These are phyloP conservation scores for Toxotes jaculatrix DNA, from an alignment of 2,113 vertebrate genomes.

Conservation along the genomic window DNA sequence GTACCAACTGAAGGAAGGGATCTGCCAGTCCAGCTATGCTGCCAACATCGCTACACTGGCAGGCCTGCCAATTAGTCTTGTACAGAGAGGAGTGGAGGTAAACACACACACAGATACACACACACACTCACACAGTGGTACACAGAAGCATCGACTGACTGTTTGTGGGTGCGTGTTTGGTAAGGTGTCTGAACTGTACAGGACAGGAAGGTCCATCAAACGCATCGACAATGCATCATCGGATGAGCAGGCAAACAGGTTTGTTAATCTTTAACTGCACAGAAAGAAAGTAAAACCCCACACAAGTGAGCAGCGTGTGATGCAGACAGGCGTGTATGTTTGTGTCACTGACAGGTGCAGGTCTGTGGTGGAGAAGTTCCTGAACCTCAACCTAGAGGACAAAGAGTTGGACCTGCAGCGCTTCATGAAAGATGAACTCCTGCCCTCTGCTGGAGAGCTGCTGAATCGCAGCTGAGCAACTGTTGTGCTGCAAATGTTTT, in stretches of 20 bases:
- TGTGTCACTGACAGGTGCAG: slow-evolving; percentile 83
- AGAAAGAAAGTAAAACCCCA: not conserved
- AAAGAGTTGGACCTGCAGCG: slow-evolving; percentile 84
- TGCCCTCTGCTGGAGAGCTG: slow-evolving; percentile 83
- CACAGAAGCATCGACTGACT: not conserved
- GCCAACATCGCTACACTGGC: slow-evolving; percentile 93
- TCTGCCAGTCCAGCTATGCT: slow-evolving; percentile 91
- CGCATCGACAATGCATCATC: slow-evolving; percentile 69
- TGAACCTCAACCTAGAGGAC: slow-evolving; percentile 91
- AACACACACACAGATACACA: slow-evolving; percentile 34
- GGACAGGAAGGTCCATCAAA: slow-evolving; percentile 87
- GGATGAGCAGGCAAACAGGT: slow-evolving; percentile 78
- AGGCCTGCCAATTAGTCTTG: slow-evolving; percentile 88
- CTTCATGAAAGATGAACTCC: slow-evolving; percentile 89
- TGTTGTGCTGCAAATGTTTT: not conserved
- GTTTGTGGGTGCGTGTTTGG: slow-evolving; percentile 24
- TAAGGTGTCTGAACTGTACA: slow-evolving; percentile 89
- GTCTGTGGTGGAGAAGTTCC: slow-evolving; percentile 90
- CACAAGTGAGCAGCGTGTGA: not conserved
- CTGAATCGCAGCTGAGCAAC: slow-evolving; percentile 64
- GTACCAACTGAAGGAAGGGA: slow-evolving; percentile 92
- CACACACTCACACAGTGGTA: not conserved
- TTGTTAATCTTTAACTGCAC: slow-evolving; percentile 24
- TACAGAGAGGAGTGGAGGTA: slow-evolving; percentile 92
- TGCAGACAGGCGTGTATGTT: not conserved